Conservation (phyloP, 2,888 invertebrate genomes). For the Pemphredon lugubris region DNA sequence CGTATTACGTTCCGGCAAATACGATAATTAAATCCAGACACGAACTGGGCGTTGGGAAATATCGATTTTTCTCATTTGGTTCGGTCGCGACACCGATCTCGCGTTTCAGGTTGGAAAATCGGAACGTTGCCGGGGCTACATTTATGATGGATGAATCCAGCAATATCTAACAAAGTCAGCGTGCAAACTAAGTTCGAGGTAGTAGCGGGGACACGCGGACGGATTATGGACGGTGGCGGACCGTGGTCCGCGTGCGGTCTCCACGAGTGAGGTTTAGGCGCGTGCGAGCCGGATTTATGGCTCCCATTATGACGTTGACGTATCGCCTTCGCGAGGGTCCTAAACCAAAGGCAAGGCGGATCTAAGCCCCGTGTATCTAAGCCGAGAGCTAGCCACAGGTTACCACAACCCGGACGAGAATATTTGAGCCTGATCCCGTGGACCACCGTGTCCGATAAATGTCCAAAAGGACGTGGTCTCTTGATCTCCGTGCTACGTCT, state of each 20-base stretch:
- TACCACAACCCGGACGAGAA: slow-evolving; percentile 67
- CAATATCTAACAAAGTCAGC: slow-evolving; percentile 64
- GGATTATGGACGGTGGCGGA: slow-evolving; percentile 63
- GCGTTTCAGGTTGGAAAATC: slow-evolving; percentile 16
- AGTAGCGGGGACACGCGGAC: slow-evolving; percentile 40
- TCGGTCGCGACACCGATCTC: too few relatives aligned
- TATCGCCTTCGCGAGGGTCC: slow-evolving; percentile 71
- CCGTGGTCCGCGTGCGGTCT: slow-evolving; percentile 63
- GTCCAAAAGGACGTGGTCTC: slow-evolving; percentile 22
- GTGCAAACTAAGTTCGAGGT: slow-evolving; percentile 60
- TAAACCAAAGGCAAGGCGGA: slow-evolving; percentile 70
- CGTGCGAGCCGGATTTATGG: slow-evolving; percentile 76
- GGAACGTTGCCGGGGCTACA: neutral
- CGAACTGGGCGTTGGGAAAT: too few relatives aligned
- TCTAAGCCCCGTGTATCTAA: slow-evolving; percentile 71
- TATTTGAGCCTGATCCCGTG: slow-evolving; percentile 69
- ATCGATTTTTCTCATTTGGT: too few relatives aligned
- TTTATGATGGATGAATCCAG: slow-evolving; percentile 55
- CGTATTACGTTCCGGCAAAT: too few relatives aligned
- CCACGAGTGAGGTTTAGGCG: slow-evolving; percentile 65
- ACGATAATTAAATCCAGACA: too few relatives aligned
- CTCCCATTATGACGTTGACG: slow-evolving; percentile 76
- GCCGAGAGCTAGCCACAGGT: slow-evolving; percentile 69
- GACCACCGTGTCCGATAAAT: slow-evolving; percentile 68
- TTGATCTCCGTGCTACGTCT: slow-evolving; percentile 2